These are phyloP conservation scores for Sitodiplosis mosellana DNA, from an alignment of 1,140 invertebrate genomes.

Conservation along the genomic window DNA sequence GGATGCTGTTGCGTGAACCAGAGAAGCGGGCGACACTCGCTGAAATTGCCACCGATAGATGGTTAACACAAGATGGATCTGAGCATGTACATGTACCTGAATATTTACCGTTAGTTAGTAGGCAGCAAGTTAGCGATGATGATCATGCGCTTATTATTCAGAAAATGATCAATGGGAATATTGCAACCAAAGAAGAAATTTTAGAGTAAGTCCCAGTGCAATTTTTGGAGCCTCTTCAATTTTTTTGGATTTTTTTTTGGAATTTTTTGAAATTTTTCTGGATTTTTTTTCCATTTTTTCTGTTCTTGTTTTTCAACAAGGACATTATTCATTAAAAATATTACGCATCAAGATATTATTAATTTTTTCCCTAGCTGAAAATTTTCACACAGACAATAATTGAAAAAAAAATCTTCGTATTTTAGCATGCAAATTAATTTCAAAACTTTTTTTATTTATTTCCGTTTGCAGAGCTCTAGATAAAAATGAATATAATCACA, in stretches of 20 bases:
- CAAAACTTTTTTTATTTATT: not conserved
- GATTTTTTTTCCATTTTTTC: not conserved
- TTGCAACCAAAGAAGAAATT: conserved; percentile 87
- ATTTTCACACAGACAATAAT: too few relatives aligned
- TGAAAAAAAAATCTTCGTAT: too few relatives aligned
- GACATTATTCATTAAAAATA: too few relatives aligned
- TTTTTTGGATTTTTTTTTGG: not conserved
- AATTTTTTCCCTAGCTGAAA: too few relatives aligned
- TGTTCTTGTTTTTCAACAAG: not conserved
- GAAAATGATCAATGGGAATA: conserved; percentile 90
- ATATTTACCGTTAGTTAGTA: conserved; percentile 57
- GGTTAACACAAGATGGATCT: conserved; percentile 40
- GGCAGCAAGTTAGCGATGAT: conserved; percentile 73
- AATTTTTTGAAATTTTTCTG: not conserved
- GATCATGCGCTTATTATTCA: conserved; percentile 84
- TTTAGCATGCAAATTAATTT: too few relatives aligned
- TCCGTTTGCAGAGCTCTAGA: conserved; percentile 58
- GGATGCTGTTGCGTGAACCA: conserved; percentile 86
- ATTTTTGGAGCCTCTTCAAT: not conserved
- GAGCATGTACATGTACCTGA: conserved; percentile 29
- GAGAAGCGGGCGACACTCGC: conserved; percentile 71
- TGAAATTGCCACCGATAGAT: conserved; percentile 76
- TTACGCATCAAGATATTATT: too few relatives aligned
- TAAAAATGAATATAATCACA: conserved; percentile 93
- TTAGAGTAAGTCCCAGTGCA: conserved; percentile 44